Evolutionary conservation across 2,888 invertebrate genomes (phyloP), one percentile per base, ranked within the genome.

Genomic region (Drosophila ustulata): DNA sequence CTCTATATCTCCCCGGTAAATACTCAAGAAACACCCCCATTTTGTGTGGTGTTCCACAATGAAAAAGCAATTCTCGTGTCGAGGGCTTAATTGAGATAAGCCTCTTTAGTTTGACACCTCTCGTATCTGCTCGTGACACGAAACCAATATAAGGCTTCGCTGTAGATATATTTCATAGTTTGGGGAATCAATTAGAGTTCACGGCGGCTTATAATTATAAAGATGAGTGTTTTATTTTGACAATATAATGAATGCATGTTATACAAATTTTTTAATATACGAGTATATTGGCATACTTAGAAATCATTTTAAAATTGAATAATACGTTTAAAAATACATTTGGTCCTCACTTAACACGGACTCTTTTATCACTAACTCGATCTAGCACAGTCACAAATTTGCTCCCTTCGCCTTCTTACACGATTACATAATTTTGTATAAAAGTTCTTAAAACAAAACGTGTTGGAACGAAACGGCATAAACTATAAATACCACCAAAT

Each of bases 81-180:
- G 28, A 52, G 46, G 55, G 18, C 7, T 47, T 74, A 68, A 74
- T 74, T 78, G 53, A 57, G 78, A 23, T 78, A 78, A 78, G 57
- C 78, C 75, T 65, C 75, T 74, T 65, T 78, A 39, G 55, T 52
- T 23, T 51, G 26, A 64, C 59, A 64, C 34, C 49, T 41, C n/a
- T 32, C 30, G 18, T 68, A 64, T 57, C 61, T 62, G 47, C 11
- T 53, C 23, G 26, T 51, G 39, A 11, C 63, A 46, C 23, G 23
- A n/a, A 64, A 64, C 45, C 7, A 43, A 53, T 32, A 23, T 34
- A 13, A 58, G 30, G 39, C n/a, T 26, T 4, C 34, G 34, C 0
- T 4, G 23, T 18, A 43, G 32, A 45, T 13, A 7, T 7, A 41
- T 45, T 45, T 11, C 45, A 45, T 45, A 13, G 6, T 8, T 9